These are phyloP conservation scores for Alosa alosa DNA, from an alignment of 2,113 vertebrate species.

Conservation along the genomic window DNA sequence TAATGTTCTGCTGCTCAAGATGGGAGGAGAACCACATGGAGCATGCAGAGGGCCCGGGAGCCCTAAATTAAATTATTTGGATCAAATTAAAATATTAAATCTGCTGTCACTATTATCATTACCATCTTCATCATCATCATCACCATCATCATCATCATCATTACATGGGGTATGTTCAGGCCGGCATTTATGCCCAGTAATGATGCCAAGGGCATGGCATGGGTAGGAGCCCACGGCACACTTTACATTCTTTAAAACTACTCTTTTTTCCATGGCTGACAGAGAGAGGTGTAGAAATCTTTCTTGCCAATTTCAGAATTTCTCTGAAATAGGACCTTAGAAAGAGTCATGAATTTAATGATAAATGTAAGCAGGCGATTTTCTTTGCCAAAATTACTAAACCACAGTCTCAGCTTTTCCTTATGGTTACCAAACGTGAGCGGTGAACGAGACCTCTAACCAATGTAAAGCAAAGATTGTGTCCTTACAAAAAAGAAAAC, in stretches of 20 bases:
- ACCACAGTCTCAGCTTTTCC: not conserved
- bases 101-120: not conserved
- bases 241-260: not conserved
- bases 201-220: not conserved
- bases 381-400: not conserved
- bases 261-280: not conserved
- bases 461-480: not conserved
- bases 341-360: not conserved
- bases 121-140: not conserved
- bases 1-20: constrained; percentile 8
- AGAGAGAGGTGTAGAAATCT: not conserved
- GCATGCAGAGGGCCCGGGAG: not conserved
- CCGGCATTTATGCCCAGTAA: not conserved
- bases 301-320: not conserved
- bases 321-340: not conserved
- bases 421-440: not conserved
- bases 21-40: not conserved
- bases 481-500: not conserved
- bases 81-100: not conserved
- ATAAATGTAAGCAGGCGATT: too few species aligned
- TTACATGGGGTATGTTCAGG: not conserved
- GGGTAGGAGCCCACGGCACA: not conserved
- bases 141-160: not conserved
- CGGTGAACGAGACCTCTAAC: not conserved
- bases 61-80: not conserved